Evolutionary conservation across 2,888 invertebrate species (phyloP).

Genomic region (Protophormia terraenovae): DNA sequence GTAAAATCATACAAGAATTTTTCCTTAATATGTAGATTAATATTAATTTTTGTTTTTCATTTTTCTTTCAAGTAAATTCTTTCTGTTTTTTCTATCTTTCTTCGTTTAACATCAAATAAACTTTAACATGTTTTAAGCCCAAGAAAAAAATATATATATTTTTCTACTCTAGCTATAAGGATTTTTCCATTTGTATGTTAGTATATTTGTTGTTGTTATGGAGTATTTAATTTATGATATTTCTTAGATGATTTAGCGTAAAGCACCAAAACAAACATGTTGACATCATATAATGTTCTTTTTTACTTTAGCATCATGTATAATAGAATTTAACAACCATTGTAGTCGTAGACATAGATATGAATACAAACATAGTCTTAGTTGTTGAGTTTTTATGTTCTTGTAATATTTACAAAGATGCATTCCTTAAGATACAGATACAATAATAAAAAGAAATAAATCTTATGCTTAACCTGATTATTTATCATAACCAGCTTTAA

Average conservation of each 20-base stretch:
- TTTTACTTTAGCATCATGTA: slow-evolving; percentile 2
- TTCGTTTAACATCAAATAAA: slow-evolving; percentile 4
- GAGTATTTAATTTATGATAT: slow-evolving; percentile 63
- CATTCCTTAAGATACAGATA: neutral
- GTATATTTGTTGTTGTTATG: slow-evolving; percentile 20
- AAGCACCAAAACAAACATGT: slow-evolving; percentile 52
- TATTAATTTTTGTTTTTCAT: slow-evolving; percentile 11
- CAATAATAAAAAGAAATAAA: slow-evolving; percentile 1
- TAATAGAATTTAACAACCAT: slow-evolving; percentile 24
- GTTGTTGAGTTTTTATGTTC: neutral
- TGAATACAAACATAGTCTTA: neutral
- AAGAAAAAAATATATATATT: neutral
- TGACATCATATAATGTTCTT: slow-evolving; percentile 35
- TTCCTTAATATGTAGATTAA: slow-evolving; percentile 47
- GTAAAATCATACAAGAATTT: slow-evolving; percentile 13
- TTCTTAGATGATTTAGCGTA: slow-evolving; percentile 61
- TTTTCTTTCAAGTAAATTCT: neutral
- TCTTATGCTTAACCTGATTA: slow-evolving; percentile 5
- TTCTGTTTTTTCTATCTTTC: neutral
- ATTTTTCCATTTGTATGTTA: neutral
- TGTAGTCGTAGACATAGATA: neutral
- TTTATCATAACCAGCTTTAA: slow-evolving; percentile 1
- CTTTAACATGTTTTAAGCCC: neutral
- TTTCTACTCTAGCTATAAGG: neutral
- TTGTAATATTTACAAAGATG: neutral